Evolutionary conservation across 2,113 vertebrate genomes (phyloP).

Genomic region (Genyomyrus donnyi): DNA sequence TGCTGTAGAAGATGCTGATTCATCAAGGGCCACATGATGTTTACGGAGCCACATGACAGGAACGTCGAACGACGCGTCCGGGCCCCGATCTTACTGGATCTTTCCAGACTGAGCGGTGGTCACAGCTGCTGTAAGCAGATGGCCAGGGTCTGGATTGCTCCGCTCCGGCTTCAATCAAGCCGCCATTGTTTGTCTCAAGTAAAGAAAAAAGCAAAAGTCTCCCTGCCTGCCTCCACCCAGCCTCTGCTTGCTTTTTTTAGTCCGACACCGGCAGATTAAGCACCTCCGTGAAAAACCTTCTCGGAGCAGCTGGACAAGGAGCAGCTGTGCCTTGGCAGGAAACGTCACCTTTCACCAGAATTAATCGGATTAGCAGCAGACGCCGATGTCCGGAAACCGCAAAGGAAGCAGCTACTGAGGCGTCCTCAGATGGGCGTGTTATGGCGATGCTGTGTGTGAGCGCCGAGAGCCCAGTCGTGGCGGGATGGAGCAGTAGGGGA

Average conservation of each 20-base stretch:
- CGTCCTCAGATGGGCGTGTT: not conserved
- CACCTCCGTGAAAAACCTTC: constrained; percentile 5
- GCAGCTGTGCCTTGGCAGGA: constrained; percentile 1
- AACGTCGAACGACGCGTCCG: not conserved
- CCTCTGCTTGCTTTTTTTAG: not conserved
- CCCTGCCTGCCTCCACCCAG: not conserved
- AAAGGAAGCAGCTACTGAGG: not conserved
- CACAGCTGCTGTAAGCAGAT: constrained; percentile 29
- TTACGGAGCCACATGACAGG: not conserved
- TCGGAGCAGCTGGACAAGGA: constrained; percentile 18
- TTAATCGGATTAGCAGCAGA: constrained; percentile 32
- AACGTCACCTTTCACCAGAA: constrained; percentile 15
- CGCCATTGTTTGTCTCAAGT: not conserved
- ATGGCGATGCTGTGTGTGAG: not conserved
- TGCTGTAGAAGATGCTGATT: not conserved
- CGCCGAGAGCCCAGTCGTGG: not conserved
- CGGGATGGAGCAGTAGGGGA: not conserved
- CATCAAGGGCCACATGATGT: not conserved
- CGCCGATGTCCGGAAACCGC: constrained; percentile 20
- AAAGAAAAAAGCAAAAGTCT: not conserved
- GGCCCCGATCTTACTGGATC: not conserved
- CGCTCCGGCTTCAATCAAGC: constrained; percentile 24
- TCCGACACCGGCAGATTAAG: constrained; percentile 17
- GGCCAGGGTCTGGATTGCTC: constrained; percentile 25
- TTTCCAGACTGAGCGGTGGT: not conserved